A percentile compares a stretch with the other conserved stretches of the same genome.
Conservation (phyloP, 2,888 invertebrate species). For the Acronicta aceris region DNA sequence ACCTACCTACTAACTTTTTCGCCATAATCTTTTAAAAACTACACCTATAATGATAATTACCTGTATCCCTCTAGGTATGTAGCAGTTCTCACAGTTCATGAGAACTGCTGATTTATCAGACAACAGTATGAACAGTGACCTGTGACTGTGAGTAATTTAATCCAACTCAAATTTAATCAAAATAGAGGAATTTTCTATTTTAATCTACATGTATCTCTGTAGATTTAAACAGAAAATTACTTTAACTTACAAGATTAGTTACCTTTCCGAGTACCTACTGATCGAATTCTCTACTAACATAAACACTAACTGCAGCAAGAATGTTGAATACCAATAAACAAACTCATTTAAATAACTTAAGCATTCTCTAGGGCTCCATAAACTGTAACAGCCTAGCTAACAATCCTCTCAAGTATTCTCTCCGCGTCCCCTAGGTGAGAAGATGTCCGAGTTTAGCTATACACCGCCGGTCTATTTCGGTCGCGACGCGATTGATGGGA, state of each 20-base stretch:
- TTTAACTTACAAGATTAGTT: background rate
- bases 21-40: no score
- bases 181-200: no score
- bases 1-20: no score
- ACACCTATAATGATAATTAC: no score
- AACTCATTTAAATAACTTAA: conserved; percentile 52
- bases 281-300: conserved; percentile 40
- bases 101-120: no score
- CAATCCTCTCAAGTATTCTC: conserved; percentile 50
- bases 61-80: no score
- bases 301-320: conserved; percentile 28
- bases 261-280: conserved; percentile 10
- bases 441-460: conserved; percentile 69
- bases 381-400: conserved; percentile 47
- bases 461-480: conserved; percentile 79
- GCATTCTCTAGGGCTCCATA: conserved; percentile 55
- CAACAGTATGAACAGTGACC: no score
- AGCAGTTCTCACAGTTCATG: no score
- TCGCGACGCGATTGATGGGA: conserved; percentile 80
- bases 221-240: background rate
- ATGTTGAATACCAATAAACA: conserved; percentile 45
- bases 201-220: no score
- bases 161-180: no score
- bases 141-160: no score
- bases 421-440: conserved; percentile 66